phyloP scores from a whole-genome alignment of 2,888 invertebrate genomes.

The Ormyrus pomaceus region DNA sequence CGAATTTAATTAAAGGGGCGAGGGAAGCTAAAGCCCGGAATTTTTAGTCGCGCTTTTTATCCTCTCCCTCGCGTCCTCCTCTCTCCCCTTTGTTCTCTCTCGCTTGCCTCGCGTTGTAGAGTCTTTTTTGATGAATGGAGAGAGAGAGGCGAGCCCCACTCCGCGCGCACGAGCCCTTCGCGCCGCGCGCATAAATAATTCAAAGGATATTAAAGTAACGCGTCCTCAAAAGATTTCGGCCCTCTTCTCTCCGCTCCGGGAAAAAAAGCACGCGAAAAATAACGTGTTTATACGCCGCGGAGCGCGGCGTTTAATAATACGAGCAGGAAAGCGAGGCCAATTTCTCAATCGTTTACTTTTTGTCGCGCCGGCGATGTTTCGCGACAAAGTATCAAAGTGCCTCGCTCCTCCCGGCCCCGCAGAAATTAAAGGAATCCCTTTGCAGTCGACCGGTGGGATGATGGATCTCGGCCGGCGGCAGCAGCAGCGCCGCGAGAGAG shows the following conservation, averaged over 20 bases:
- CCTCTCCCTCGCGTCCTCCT: constrained; percentile 21
- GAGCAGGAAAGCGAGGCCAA: neutral
- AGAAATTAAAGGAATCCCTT: constrained; percentile 51
- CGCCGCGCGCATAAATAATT: constrained; percentile 51
- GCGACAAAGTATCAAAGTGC: constrained; percentile 33
- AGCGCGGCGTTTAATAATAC: constrained; percentile 24
- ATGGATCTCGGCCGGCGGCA: constrained; percentile 44
- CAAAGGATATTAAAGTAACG: constrained; percentile 52
- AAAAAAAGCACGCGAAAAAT: neutral
- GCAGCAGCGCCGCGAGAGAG: constrained; percentile 8
- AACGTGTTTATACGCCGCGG: constrained; percentile 40
- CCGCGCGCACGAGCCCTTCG: constrained; percentile 6
- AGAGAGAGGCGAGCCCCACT: constrained; percentile 16
- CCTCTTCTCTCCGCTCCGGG: no score
- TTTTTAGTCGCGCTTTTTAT: constrained; percentile 40
- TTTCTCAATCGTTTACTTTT: neutral
- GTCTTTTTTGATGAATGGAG: constrained; percentile 48
- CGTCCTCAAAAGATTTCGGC: constrained; percentile 35
- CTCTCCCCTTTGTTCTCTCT: constrained; percentile 7
- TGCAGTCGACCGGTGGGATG: constrained; percentile 47
- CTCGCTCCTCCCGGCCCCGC: neutral
- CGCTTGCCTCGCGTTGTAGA: constrained; percentile 13
- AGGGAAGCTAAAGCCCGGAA: constrained; percentile 33
- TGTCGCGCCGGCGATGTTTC: neutral
- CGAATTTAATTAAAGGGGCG: constrained; percentile 57